Base-by-base conservation (phyloP, 2,888 invertebrate genomes). In the Protodeltote pygarga region DNA sequence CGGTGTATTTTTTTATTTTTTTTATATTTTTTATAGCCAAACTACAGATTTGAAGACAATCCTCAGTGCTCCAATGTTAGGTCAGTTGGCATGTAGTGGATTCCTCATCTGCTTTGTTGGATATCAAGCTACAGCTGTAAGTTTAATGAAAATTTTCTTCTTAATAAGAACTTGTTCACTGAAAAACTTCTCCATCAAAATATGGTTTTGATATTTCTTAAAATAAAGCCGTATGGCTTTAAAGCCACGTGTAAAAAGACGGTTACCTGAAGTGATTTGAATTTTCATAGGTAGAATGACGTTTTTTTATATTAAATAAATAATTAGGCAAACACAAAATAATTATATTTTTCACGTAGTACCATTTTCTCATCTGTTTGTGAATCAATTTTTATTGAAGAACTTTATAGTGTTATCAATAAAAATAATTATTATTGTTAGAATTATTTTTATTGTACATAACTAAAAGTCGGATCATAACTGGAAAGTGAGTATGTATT, bases 81-180 rank as follows among this genome's bases (percentile, higher is more conserved):
- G 79, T 0, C 89, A 91, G 58, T 51, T 91, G 45, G 72, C 70
- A 1, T 77, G 77, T 8, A 89, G 89, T 47, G 83, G 87, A 1
- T 69, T 81, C 17, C 78, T 89, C 25, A 89, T 90, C 52, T 89
- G 89, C 48, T 84, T 85, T 45, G 75, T 85, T 8, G 88, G 85
- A 1, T 91, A 81, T 37, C 89, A 89, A 70, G 81, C 85, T 8
- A 76, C 81, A 6, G 75, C 81, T 62, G 91, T 89, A 66, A 79
- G 82, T 45, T 10, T 19, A 16, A 19, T 27, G 3, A n/a, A 24
- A 44, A 1, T 39, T 17, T 8, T 9, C 5, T 19, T 10, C 6
- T 1, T 9, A n/a, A 13, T 17, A 24, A 13, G 14, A 20, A 24
- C 25, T 21, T 5, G 1, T 31, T 34, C 4, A 14, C 1, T 3